Base-by-base conservation (phyloP, 2,888 invertebrate species). In the Meganola albula region DNA sequence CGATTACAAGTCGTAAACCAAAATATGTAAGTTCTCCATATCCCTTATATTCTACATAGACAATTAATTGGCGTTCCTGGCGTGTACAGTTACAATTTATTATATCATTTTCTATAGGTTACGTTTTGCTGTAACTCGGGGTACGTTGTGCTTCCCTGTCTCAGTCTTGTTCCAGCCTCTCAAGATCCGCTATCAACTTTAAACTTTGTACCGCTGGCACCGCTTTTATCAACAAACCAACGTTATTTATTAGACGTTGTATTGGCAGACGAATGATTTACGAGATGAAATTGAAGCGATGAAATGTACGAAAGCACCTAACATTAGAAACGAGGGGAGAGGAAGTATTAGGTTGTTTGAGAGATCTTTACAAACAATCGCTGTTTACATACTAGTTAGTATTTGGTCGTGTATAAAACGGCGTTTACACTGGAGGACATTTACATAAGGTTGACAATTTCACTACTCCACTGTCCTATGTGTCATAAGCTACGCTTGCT, bases 181-280 rank as follows among this genome's bases (percentile, higher is more conserved):
- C 67, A 63, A 80, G 83, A 83, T 80, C 62, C 53, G 49, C 59
- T 79, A 83, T 82, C 79, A 67, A 70, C 69, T 68, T 70, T 79
- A 73, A 77, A 82, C 77, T 77, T 68, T 73, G 74, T 74, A 64
- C 71, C 49, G 58, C 54, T 64, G 64, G 68, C 67, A 69, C 63
- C 54, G 54, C 48, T 62, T 62, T 74, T 77, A 76, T 75, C 70
- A 65, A 57, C 54, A 58, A 55, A 53, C 47, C 48, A 63, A 60
- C 48, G 61, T 73, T 70, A 73, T 80, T 76, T 77, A 74, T 71
- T 58, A 55, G 51, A 44, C 48, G 53, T 48, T 48, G 49, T 51
- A 57, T 58, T 66, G 61, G 55, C 61, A 44, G 44, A 40, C 42
- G 36, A 52, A 63, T 64, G 56, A 72, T 69, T 70, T 71, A 68